These are phyloP conservation scores for Palythoa grandis DNA, from an alignment of 92 coral and sea anemone species.

Conservation along the genomic window DNA sequence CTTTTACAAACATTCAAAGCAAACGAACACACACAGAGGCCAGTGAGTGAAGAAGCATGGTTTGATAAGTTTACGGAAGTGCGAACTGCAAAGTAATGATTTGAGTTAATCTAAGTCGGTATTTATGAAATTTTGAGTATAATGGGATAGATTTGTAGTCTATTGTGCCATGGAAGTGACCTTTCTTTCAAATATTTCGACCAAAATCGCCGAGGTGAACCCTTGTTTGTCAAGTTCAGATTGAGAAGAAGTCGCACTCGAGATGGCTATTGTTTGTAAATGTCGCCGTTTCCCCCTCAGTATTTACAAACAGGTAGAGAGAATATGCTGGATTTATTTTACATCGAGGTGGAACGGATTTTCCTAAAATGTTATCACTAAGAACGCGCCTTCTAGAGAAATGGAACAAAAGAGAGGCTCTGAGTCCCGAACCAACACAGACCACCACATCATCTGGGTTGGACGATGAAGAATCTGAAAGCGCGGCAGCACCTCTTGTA, in stretches of 20 bases:
- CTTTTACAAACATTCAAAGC: slow-evolving; percentile 45
- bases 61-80: slow-evolving; percentile 9
- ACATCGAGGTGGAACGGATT: slow-evolving; percentile 36
- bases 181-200: background rate
- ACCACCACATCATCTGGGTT: background rate
- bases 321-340: slow-evolving; percentile 17
- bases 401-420: slow-evolving; percentile 46
- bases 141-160: slow-evolving; percentile 10
- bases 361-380: slow-evolving; percentile 55
- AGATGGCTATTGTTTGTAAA: background rate
- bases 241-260: slow-evolving; percentile 1
- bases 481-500: background rate
- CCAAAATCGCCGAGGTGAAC: background rate
- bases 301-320: background rate
- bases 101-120: background rate
- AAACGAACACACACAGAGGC: slow-evolving; percentile 12
- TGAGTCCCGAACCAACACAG: slow-evolving; percentile 51
- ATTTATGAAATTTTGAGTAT: background rate
- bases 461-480: slow-evolving; percentile 14
- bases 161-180: background rate
- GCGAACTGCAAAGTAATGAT: background rate
- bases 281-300: background rate
- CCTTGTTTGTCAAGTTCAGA: background rate
- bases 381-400: slow-evolving; percentile 61
- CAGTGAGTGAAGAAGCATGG: slow-evolving; percentile 5